Conservation (phyloP, 2,888 invertebrate species). For the Vandiemenella viatica region DNA sequence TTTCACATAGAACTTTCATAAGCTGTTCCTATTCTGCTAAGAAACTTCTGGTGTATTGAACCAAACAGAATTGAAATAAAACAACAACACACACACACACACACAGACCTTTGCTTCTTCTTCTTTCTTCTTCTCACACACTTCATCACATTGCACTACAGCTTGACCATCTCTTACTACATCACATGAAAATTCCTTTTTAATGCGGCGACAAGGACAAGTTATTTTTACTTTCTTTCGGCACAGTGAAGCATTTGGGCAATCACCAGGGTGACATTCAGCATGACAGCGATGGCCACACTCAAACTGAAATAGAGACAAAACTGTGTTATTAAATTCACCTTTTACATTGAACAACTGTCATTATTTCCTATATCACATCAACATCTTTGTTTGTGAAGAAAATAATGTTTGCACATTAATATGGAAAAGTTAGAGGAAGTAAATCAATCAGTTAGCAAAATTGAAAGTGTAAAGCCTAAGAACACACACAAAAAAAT, state of each 20-base stretch:
- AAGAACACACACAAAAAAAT: no score
- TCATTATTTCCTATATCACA: background rate
- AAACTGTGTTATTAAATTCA: no score
- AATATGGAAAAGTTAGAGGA: no score
- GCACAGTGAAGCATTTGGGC: slow-evolving; percentile 50
- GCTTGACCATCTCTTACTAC: slow-evolving; percentile 27
- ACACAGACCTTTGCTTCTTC: slow-evolving; percentile 33
- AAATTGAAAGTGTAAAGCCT: no score
- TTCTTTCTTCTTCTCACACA: slow-evolving; percentile 42
- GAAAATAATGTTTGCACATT: no score
- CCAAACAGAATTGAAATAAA: no score
- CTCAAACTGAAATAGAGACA: slow-evolving; percentile 50
- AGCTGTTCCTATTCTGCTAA: no score
- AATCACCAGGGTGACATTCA: slow-evolving; percentile 57
- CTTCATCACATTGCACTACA: slow-evolving; percentile 43
- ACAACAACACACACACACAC: no score
- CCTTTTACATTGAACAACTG: background rate
- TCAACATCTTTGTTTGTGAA: no score
- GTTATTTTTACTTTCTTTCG: slow-evolving; percentile 62
- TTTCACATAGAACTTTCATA: no score
- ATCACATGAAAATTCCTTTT: slow-evolving; percentile 56
- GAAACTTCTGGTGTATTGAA: no score
- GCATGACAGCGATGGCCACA: slow-evolving; percentile 73
- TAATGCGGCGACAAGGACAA: slow-evolving; percentile 64
- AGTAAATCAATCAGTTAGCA: no score